A percentile compares a stretch with the other conserved stretches of the same genome.
phyloP scores from a whole-genome alignment of 2,888 invertebrate genomes.

The Tinea semifulvella region DNA sequence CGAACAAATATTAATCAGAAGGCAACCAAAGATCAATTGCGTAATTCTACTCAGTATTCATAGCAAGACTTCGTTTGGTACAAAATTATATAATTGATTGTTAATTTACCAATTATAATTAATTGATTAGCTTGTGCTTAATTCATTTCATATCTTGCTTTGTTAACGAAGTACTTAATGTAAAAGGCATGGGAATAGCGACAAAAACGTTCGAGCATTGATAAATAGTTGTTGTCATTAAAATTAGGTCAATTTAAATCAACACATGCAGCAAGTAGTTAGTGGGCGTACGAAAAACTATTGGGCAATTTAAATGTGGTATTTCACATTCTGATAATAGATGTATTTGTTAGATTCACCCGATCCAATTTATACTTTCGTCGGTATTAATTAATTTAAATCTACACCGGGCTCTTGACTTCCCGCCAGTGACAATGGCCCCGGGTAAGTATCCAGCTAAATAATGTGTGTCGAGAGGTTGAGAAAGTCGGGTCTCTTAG shows the following conservation, averaged over 20 bases:
- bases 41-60: background rate
- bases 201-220: background rate
- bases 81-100: background rate
- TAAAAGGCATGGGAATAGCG: background rate
- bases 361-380: background rate
- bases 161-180: background rate
- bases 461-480: slow-evolving; percentile 3
- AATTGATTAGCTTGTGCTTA: background rate
- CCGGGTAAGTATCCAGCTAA: slow-evolving; percentile 1
- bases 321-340: slow-evolving; percentile 8
- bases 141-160: background rate
- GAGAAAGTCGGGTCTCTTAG: background rate
- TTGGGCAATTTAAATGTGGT: background rate
- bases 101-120: background rate
- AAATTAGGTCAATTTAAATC: slow-evolving; percentile 12
- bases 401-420: slow-evolving; percentile 5
- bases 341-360: slow-evolving; percentile 6
- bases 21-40: too few species aligned
- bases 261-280: slow-evolving; percentile 5
- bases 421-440: slow-evolving; percentile 5
- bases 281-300: background rate
- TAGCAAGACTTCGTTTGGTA: background rate
- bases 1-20: too few species aligned
- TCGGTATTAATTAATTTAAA: slow-evolving; percentile 1
- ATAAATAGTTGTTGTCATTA: slow-evolving; percentile 1